phyloP scores from a whole-genome alignment of 2,888 invertebrate genomes.

The Acleris laterana region DNA sequence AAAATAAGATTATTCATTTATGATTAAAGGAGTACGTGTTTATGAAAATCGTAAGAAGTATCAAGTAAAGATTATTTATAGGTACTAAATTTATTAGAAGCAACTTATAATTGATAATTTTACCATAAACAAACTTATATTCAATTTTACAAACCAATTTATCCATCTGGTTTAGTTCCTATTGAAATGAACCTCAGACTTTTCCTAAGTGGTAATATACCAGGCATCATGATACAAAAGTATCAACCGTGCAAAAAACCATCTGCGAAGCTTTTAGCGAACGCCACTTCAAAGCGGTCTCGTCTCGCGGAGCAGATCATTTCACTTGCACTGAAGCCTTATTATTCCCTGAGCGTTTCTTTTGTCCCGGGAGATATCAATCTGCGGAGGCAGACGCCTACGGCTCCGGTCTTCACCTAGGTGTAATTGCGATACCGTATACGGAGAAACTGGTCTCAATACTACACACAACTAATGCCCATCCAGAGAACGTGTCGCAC shows the following conservation, averaged over 20 bases:
- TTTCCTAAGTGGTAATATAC: too few relatives aligned
- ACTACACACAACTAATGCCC: constrained; percentile 67
- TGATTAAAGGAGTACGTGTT: too few relatives aligned
- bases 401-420: constrained; percentile 65
- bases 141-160: too few relatives aligned
- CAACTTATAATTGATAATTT: too few relatives aligned
- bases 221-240: constrained; percentile 17
- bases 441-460: constrained; percentile 67
- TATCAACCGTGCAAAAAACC: constrained; percentile 32
- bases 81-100: too few relatives aligned
- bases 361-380: constrained; percentile 76
- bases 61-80: too few relatives aligned
- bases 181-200: too few relatives aligned
- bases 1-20: too few relatives aligned
- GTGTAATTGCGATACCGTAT: constrained; percentile 72
- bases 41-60: too few relatives aligned
- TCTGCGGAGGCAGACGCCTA: constrained; percentile 70
- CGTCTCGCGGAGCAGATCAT: constrained; percentile 62
- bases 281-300: constrained; percentile 66
- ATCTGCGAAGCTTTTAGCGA: constrained; percentile 51
- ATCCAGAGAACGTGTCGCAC: constrained; percentile 60
- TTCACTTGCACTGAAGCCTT: constrained; percentile 67
- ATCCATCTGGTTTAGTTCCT: too few relatives aligned
- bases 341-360: constrained; percentile 74
- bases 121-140: too few relatives aligned